Base-by-base conservation (phyloP, 2,888 invertebrate species). In the Iphiclides podalirius region DNA sequence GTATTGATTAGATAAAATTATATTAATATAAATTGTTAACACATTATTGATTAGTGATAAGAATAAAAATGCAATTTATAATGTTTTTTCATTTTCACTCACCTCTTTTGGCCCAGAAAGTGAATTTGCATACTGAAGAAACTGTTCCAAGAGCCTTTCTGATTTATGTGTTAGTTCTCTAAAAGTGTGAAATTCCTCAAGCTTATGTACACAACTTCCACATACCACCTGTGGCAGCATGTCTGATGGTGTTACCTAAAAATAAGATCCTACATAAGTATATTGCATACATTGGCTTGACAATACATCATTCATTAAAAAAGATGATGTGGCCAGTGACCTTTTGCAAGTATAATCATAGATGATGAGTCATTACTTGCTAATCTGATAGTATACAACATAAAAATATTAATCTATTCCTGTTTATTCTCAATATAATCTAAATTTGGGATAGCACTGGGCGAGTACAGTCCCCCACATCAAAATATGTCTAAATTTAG, bases 211-310 rank as follows among this genome's bases (percentile, higher is more conserved):
- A 86, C 95, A 95, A 62, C 92, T 92, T 55, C 92, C 91, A 85
- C 95, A 95, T 61, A 95, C 92, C 64, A 94, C 92, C 64, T 93
- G 92, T 62, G 95, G 95, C 72, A 95, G 90, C 66, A 92, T 90
- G 81, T 95, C 95, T 67, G 90, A 91, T 72, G 94, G 92, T 65
- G 93, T 92, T 57, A 94, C 93, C 95, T 95, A 84, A 65, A 88
- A 90, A 68, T 40, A 46, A 47, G 20, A 44, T 31, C 61, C 67
- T 59, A 63, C 67, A 66, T 66, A 31, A 67, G 59, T 63, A 59
- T 43, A 65, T 74, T 62, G 74, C 53, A 43, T 52, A 61, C 42
- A 55, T 55, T 61, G 50, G 66, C 71, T 74, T 75, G 64, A 71
- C 67, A 76, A 72, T 61, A 70, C 58, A 59, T 59, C 55, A 65